Base-by-base conservation (phyloP, 2,888 invertebrate species). In the Drosophila incognita region DNA sequence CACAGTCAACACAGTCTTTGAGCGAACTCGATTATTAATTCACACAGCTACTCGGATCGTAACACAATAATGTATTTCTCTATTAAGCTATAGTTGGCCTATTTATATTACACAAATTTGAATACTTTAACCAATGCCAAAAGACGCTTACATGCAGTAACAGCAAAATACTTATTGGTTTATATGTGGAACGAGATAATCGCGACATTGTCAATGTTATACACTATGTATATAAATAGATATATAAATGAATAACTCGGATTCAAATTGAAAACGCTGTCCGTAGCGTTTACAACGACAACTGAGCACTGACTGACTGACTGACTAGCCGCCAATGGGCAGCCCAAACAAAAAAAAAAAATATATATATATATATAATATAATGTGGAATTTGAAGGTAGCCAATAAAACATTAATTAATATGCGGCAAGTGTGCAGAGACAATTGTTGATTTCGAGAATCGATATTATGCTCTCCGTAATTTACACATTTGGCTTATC, bases 131-230 rank as follows among this genome's bases (percentile, higher is more conserved):
- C 27, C 27, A 49, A 27, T 27, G 49, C 6, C 49, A 21, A 46
- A 48, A n/a, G 15, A 24, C 21, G 67, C 90, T 85, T 90, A 86
- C 86, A 64, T 85, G 83, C 6, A 73, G 58, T 54, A 83, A 52
- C 36, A 81, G 42, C 60, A 89, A 8, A 46, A 80, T 27, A 42
- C 76, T 79, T 62, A 74, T 69, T 15, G 81, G 64, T 64, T 74
- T 74, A 65, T 71, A 69, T 57, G 77, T 76, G 42, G 67, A 79
- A 51, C 65, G 74, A 27, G 63, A 71, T 59, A 87, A 81, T 42
- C 74, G 89, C 75, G 67, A 74, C 85, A 85, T 85, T 76, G 56
- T 75, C 58, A 66, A 54, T 60, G 38, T 69, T 70, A 58, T 27
- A 40, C 57, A 59, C 48, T 61, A 53, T 35, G 35, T 35, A 56